Evolutionary conservation across 2,888 invertebrate genomes (phyloP).

Genomic region (Platerodrilus igneus): DNA sequence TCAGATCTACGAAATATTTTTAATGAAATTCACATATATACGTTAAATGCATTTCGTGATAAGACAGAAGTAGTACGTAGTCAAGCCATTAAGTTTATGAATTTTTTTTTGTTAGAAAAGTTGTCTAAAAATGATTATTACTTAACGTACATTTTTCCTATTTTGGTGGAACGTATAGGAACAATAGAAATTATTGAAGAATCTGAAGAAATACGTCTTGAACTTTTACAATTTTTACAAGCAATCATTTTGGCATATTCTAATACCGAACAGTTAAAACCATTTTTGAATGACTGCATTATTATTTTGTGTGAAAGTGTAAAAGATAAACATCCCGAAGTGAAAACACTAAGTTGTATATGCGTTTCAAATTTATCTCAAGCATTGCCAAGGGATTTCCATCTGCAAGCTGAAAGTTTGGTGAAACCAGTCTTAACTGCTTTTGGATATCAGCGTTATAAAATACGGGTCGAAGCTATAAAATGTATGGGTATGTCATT

Average conservation of each 20-base stretch:
- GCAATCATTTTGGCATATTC: conserved; percentile 62
- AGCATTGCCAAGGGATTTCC: conserved; percentile 64
- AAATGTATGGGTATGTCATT: conserved; percentile 68
- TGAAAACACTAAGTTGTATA: conserved; percentile 73
- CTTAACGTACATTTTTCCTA: conserved; percentile 69
- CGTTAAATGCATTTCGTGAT: conserved; percentile 53
- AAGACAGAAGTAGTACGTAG: conserved; percentile 62
- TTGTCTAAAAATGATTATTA: conserved; percentile 67
- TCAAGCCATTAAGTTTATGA: conserved; percentile 53
- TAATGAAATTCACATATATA: conserved; percentile 46
- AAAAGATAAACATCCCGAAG: conserved; percentile 73
- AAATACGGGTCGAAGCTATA: conserved; percentile 69
- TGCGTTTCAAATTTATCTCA: conserved; percentile 64
- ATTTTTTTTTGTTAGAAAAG: conserved; percentile 51
- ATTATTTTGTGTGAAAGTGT: conserved; percentile 68
- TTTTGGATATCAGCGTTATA: conserved; percentile 78
- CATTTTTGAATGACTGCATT: conserved; percentile 72
- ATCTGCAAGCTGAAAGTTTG: conserved; percentile 67
- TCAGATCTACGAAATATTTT: conserved; percentile 45
- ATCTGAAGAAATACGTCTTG: conserved; percentile 78
- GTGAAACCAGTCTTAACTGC: conserved; percentile 69
- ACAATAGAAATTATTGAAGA: conserved; percentile 65
- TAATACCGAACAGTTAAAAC: conserved; percentile 54
- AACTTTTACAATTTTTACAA: conserved; percentile 62
- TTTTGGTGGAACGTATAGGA: conserved; percentile 72